These are phyloP conservation scores for Scyliorhinus canicula DNA, from an alignment of 2,797 vertebrate species.

Conservation along the genomic window DNA sequence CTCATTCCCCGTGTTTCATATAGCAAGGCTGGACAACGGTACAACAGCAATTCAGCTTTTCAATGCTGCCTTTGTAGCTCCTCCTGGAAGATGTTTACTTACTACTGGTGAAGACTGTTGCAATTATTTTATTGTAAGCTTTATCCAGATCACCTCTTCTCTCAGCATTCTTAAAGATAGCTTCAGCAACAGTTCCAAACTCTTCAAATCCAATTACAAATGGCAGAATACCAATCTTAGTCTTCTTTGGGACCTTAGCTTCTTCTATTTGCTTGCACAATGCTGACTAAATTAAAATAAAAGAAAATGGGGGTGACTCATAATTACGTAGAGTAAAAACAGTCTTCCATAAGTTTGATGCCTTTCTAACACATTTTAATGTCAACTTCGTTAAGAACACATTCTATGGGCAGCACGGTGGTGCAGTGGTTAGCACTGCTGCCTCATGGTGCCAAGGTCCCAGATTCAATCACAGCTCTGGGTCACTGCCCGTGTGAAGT, in stretches of 20 bases:
- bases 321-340: not conserved
- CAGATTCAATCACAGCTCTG: too few species aligned
- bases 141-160: constrained; percentile 46
- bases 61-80: not conserved
- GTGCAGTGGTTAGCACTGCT: too few species aligned
- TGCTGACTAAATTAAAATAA: constrained; percentile 41
- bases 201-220: constrained; percentile 46
- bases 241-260: constrained; percentile 44
- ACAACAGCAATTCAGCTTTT: not conserved
- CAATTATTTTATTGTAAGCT: constrained; percentile 44
- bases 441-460: too few species aligned
- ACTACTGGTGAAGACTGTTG: constrained; percentile 49
- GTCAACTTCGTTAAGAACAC: not conserved
- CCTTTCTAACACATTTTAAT: not conserved
- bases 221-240: constrained; percentile 45
- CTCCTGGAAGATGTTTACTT: constrained; percentile 42
- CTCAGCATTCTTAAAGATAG: constrained; percentile 41
- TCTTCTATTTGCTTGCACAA: constrained; percentile 49
- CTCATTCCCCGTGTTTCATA: not conserved
- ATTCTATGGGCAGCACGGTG: too few species aligned
- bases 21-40: not conserved
- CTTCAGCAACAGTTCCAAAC: constrained; percentile 44
- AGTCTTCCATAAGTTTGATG: not conserved
- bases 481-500: too few species aligned
- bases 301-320: not conserved